A percentile compares a stretch with the other conserved stretches of the same genome.
phyloP scores from a whole-genome alignment of 2,797 vertebrate species.

The Valencia hispanica region DNA sequence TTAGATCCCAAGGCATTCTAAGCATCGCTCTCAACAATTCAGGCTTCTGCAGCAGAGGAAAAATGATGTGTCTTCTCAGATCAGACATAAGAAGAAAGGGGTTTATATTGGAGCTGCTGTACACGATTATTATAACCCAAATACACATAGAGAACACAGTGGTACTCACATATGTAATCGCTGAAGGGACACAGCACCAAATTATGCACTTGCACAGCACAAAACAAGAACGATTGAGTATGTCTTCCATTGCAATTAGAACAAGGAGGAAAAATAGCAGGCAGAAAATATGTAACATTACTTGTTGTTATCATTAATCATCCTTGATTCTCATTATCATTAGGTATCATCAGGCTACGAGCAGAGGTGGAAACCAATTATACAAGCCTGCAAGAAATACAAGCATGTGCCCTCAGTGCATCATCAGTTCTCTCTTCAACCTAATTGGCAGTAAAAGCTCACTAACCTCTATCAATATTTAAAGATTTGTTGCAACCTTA shows the following conservation, averaged over 20 bases:
- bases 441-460: conserved; percentile 58
- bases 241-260: not conserved
- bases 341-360: conserved; percentile 21
- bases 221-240: not conserved
- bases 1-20: too few relatives aligned
- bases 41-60: not conserved
- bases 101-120: not conserved
- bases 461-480: conserved; percentile 62
- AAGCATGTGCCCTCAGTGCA: conserved; percentile 9
- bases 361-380: conserved; percentile 43
- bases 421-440: conserved; percentile 28
- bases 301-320: conserved; percentile 28
- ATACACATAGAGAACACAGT: conserved; percentile 2
- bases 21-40: too few relatives aligned
- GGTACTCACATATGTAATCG: not conserved
- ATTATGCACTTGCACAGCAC: not conserved
- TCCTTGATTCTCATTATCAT: conserved; percentile 26
- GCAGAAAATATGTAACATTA: conserved; percentile 9
- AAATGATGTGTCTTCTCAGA: conserved; percentile 6
- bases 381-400: conserved; percentile 18
- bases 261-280: conserved; percentile 15
- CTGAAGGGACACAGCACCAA: not conserved
- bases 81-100: conserved; percentile 2
- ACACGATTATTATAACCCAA: conserved; percentile 20
- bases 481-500: conserved; percentile 44